Percentiles rank a stretch among this genome's conserved stretches.
phyloP scores from a whole-genome alignment of 1,140 invertebrate species.

The Hyphantria cunea region DNA sequence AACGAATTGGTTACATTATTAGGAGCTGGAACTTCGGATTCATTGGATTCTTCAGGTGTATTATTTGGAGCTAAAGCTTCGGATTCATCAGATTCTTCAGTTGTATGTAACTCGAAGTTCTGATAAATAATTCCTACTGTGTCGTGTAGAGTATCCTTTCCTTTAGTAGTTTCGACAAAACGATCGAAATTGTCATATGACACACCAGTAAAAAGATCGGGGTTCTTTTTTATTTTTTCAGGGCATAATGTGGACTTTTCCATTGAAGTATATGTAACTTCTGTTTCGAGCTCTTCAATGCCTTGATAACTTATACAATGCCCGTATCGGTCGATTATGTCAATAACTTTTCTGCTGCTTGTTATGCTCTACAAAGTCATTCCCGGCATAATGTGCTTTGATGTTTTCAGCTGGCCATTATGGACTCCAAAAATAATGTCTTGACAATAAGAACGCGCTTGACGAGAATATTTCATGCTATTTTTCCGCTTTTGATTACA shows the following conservation, averaged over 20 bases:
- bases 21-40: not conserved
- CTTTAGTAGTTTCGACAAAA: not conserved
- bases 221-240: constrained; percentile 33
- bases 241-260: constrained; percentile 37
- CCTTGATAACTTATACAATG: constrained; percentile 52
- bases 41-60: constrained; percentile 23
- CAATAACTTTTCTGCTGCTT: constrained; percentile 49
- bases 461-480: not conserved
- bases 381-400: constrained; percentile 50
- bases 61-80: too few species aligned
- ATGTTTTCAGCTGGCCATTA: constrained; percentile 47
- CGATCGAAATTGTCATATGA: constrained; percentile 5
- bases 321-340: constrained; percentile 49
- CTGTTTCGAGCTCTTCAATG: constrained; percentile 56
- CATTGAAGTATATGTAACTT: constrained; percentile 39
- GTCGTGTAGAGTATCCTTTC: constrained; percentile 1
- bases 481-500: not conserved
- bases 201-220: constrained; percentile 39
- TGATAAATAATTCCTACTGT: not conserved
- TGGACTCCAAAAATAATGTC: constrained; percentile 38
- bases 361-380: constrained; percentile 57
- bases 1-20: not conserved
- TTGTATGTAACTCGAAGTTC: too few species aligned
- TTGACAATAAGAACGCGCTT: constrained; percentile 11
- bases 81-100: too few species aligned